Base-by-base conservation (phyloP, 30 jellyfish, hydroid and myxozoan genomes). In the Cassiopea xamachana region DNA sequence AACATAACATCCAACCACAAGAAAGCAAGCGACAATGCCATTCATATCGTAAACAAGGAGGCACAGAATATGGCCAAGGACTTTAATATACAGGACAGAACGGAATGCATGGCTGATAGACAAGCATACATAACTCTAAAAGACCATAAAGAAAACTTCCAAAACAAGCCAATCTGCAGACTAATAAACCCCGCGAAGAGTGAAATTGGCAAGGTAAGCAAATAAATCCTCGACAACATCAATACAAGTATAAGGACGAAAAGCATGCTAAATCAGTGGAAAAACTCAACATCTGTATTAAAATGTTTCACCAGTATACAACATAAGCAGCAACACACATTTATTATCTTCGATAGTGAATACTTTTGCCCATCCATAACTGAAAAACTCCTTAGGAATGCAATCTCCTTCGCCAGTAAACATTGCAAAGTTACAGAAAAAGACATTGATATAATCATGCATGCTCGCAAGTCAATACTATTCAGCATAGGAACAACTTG, bases 71-170 rank as follows among this genome's bases (percentile, higher is more conserved):
- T 78, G 17, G 87, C 92, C 46, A 51, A 43, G 49, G 90, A 55
- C 71, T 72, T 61, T 16, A 55, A 47, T 48, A 58, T 87, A 9
- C 80, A 87, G 18, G 85, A 90, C 46, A 83, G 94, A 83, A 15
- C 68, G n/a, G 87, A 91, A 64, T 17, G 87, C 47, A 10, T 75
- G 49, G 85, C 91, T 13, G 87, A 84, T 45, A 16, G 64, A 45
- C 45, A 75, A 27, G 86, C 91, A 46, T 90, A 55, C 79, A 90
- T 90, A 17, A 83, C 97, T 49, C 77, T 90, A 2, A 90, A 90
- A 84, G 93, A 85, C 84, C 97, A 85, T 49, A 91, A 91, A 85
- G 94, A 88, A 18, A 89, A 93, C 68, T 93, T 89, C 86, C 81
- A 48, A 46, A 84, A 78, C 86, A 75, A 90, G 64, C 64, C 70